Base-by-base conservation (phyloP, 1,140 invertebrate genomes). In the Amyelois transitella region DNA sequence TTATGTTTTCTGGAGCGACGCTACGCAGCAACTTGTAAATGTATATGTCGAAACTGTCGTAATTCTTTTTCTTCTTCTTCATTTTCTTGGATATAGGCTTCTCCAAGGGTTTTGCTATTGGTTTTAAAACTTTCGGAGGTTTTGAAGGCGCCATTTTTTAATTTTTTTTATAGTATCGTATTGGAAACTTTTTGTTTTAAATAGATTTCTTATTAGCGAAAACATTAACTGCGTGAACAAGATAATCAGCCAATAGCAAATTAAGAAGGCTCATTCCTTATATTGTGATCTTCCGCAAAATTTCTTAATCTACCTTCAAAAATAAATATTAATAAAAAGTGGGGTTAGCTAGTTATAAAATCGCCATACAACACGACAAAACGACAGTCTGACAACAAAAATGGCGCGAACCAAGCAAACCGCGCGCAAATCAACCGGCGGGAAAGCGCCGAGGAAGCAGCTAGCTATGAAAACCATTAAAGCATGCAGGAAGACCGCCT, bases 331-430 rank as follows among this genome's bases (percentile, higher is more conserved):
- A 24, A 8, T 5, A 3, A 24, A 8, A 5, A 8, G 22, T 24
- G 22, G 22, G 22, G 22, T 8, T 3, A 5, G 22, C 3, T 24
- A 5, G 22, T 24, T 5, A 5, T 24, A 24, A 38, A 38, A 14
- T 0, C 32, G 5, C 8, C 12, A 38, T 14, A 38, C 2, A 14
- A 14, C 32, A 14, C 32, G 32, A 38, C 32, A 3, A 45, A 45
- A 19, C 19, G 12, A 45, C 18, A 45, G 4, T 6, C 18, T 20
- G 2, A 19, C 5, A 7, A 45, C 14, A 19, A 45, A 53, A 62
- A 91, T 92, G 91, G 91, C 95, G 50, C 93, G 95, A 92, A 96
- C 95, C n/a, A 96, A 96, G 91, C 95, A 96, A 81, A 96, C 95
- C 17, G 95, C 94, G 24, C 93, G 95, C 89, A 95, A 95, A 88